phyloP scores from a whole-genome alignment of 37 sponge, comb jelly and placozoan species.

The Beroe ovata region DNA sequence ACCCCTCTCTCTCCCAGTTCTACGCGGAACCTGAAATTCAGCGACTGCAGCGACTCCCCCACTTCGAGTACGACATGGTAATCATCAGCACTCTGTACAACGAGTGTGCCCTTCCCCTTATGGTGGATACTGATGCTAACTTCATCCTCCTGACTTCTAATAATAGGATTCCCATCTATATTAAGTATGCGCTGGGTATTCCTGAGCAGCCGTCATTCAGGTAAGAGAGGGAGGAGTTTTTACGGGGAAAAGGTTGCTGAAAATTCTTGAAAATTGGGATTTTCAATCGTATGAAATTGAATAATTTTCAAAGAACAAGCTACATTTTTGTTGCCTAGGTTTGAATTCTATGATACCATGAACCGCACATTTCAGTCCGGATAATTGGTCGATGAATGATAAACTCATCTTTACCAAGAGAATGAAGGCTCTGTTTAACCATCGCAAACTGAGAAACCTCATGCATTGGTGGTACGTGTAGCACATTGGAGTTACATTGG shows the following conservation, averaged over 20 bases:
- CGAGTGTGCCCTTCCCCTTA: constrained; percentile 28
- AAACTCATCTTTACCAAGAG: constrained; percentile 43
- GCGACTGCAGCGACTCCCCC: neutral
- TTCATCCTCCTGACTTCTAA: constrained; percentile 35
- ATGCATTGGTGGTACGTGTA: constrained; percentile 36
- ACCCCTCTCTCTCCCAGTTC: too few relatives aligned
- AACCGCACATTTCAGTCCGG: constrained; percentile 65
- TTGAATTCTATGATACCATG: too few relatives aligned
- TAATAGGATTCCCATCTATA: constrained; percentile 26
- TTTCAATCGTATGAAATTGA: too few relatives aligned
- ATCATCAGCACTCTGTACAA: constrained; percentile 6
- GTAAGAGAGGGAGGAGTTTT: neutral
- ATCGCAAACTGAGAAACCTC: neutral
- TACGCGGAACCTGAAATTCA: constrained; percentile 40
- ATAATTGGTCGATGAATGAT: constrained; percentile 44
- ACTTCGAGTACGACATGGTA: constrained; percentile 48
- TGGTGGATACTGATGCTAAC: constrained; percentile 16
- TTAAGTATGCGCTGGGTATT: constrained; percentile 63
- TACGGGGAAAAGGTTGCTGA: too few relatives aligned
- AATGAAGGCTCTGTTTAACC: constrained; percentile 54
- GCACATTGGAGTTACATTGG: neutral
- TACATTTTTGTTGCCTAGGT: too few relatives aligned
- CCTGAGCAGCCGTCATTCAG: constrained; percentile 63
- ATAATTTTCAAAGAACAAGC: too few relatives aligned
- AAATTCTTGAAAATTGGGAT: too few relatives aligned